These are phyloP conservation scores for Saxidomus purpurata DNA, from an alignment of 1,140 invertebrate species.

Conservation along the genomic window DNA sequence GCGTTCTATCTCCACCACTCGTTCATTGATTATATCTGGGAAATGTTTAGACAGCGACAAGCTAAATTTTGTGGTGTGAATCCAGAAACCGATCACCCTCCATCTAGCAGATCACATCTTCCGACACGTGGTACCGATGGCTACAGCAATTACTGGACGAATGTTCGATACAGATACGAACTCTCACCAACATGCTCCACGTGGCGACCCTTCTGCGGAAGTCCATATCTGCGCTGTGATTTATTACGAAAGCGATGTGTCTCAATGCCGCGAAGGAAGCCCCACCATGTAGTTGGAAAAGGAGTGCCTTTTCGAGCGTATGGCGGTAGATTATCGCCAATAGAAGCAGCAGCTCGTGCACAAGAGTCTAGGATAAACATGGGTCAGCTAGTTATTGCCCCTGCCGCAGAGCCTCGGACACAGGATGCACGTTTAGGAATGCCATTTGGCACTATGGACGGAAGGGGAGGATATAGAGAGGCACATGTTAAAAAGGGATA, in stretches of 20 bases:
- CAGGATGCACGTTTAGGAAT: background rate
- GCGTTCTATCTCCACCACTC: conserved; percentile 86
- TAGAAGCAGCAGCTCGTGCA: background rate
- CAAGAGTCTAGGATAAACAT: conserved; percentile 21
- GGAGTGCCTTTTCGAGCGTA: background rate
- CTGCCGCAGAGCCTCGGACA: conserved; percentile 54
- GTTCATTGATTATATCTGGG: conserved; percentile 84
- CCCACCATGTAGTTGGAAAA: background rate
- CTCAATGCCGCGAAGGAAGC: background rate
- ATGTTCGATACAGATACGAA: conserved; percentile 57
- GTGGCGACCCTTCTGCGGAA: conserved; percentile 28
- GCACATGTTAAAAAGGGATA: too few species aligned
- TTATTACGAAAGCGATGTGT: conserved; percentile 15
- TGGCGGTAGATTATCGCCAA: background rate
- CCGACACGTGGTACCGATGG: conserved; percentile 44
- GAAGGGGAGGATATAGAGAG: too few species aligned
- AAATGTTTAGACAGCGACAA: conserved; percentile 71
- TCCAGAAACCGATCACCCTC: conserved; percentile 45
- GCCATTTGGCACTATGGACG: too few species aligned
- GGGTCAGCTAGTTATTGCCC: conserved; percentile 47
- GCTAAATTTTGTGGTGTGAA: conserved; percentile 32
- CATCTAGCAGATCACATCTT: background rate
- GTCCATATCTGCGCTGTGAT: conserved; percentile 47
- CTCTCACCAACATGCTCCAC: conserved; percentile 23
- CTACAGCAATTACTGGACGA: conserved; percentile 52